These are phyloP conservation scores for Gorsachius goisagi DNA, from an alignment of 2,113 vertebrate species.

Conservation along the genomic window DNA sequence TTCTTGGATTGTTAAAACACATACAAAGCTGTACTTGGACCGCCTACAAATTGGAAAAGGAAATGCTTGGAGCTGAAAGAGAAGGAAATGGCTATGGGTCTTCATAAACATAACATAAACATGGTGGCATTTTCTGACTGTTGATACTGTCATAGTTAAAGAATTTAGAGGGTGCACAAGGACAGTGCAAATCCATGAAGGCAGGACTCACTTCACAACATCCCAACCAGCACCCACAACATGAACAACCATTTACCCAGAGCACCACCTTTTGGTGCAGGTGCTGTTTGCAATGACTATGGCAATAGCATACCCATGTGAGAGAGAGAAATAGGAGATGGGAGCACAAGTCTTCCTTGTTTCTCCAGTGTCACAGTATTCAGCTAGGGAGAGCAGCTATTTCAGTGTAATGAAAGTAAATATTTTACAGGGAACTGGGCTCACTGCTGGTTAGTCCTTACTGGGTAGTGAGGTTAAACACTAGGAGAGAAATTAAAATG, in stretches of 20 bases:
- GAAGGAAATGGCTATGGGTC: not conserved
- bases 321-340: not conserved
- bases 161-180: not conserved
- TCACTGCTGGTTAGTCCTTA: not conserved
- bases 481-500: not conserved
- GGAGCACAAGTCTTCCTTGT: not conserved
- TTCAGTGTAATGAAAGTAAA: not conserved
- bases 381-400: not conserved
- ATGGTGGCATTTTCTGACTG: not conserved
- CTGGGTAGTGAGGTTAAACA: not conserved
- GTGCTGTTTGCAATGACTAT: not conserved
- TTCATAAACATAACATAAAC: not conserved
- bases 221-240: not conserved
- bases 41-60: not conserved
- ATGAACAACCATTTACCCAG: not conserved
- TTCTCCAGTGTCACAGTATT: not conserved
- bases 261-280: not conserved
- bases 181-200: fast-evolving
- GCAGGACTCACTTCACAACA: not conserved
- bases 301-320: fast-evolving
- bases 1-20: not conserved
- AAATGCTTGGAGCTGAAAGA: not conserved
- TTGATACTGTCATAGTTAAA: not conserved
- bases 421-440: not conserved
- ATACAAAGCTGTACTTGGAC: not conserved